Evolutionary conservation across 1,140 invertebrate species (phyloP), one percentile per base, ranked within the genome.

Genomic region (Monomorium pharaonis): DNA sequence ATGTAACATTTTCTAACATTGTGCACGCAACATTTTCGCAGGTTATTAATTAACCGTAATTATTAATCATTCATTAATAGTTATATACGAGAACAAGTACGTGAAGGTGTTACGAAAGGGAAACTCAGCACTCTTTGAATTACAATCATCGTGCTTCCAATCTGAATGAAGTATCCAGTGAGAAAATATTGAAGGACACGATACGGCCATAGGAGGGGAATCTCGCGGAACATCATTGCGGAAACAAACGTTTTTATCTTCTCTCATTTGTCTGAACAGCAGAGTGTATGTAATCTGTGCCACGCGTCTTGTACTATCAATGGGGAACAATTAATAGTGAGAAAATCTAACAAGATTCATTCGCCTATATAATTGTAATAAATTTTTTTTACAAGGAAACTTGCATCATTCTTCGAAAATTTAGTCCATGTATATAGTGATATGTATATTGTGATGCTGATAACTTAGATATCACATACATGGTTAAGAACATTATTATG

Each of bases 151-250:
- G 6, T 2, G 56, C 42, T 21, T 76, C 63, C 49, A 74, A 42
- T 70, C 47, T 85, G 86, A 89, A 88, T 89, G 88, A 77, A 86
- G 54, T 86, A 75, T 33, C 75, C 78, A 87, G 80, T 89, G 80
- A 87, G 88, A 90, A 81, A 77, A 90, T 76, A 27, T 14, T 54
- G 88, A 90, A 90, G 89, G 89, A 89, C 88, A 75, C 14, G n/a
- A n/a, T 47, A 47, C 81, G 81, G 44, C 77, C 58, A 75, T 62
- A 67, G 63, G 9, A 30, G 75, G 75, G 58, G 70, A 89, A 90
- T 90, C 89, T 90, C 76, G 56, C 70, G 89, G 63, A 90, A 90
- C 69, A 90, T 90, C 81, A 87, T 89, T 58, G 33, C 76, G 88
- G 88, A 89, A 90, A 90, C 62, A 60, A 87, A 76, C 80, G 83